phyloP scores from a whole-genome alignment of 2,113 vertebrate genomes.

The Chionis minor region DNA sequence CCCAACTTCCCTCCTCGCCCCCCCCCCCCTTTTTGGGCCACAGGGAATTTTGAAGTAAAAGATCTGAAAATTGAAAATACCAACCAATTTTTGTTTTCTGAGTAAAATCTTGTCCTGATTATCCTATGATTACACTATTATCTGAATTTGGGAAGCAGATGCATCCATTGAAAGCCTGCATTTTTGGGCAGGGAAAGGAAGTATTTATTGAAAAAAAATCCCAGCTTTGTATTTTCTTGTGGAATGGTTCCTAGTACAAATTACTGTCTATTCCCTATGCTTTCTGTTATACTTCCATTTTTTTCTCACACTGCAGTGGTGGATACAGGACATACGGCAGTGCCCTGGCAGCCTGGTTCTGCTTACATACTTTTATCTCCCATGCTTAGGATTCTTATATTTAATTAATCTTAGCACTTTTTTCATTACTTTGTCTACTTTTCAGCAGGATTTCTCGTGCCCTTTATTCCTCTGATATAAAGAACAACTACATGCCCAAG shows the following conservation, averaged over 20 bases:
- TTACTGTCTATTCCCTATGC: not conserved
- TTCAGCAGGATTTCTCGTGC: not conserved
- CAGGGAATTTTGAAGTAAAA: not conserved
- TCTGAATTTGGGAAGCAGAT: not conserved
- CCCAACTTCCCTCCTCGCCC: not conserved
- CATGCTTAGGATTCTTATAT: not conserved
- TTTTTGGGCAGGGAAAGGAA: not conserved
- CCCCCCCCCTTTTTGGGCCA: not conserved
- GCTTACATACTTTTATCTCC: not conserved
- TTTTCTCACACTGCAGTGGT: not conserved
- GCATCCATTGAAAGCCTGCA: not conserved
- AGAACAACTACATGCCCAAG: not conserved
- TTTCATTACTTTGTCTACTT: not conserved
- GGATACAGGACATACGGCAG: not conserved
- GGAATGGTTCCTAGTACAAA: not conserved
- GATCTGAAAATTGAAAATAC: not conserved
- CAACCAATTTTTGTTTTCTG: not conserved
- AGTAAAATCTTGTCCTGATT: not conserved
- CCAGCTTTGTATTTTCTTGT: not conserved
- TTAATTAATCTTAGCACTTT: not conserved
- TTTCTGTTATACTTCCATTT: not conserved
- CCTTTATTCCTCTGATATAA: not conserved
- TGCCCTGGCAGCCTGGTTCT: not conserved
- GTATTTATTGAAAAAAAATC: not conserved
- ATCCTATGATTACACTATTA: not conserved